These are phyloP conservation scores for Caenorhabditis zanzibari DNA, from an alignment of 2,888 invertebrate species.

Conservation along the genomic window DNA sequence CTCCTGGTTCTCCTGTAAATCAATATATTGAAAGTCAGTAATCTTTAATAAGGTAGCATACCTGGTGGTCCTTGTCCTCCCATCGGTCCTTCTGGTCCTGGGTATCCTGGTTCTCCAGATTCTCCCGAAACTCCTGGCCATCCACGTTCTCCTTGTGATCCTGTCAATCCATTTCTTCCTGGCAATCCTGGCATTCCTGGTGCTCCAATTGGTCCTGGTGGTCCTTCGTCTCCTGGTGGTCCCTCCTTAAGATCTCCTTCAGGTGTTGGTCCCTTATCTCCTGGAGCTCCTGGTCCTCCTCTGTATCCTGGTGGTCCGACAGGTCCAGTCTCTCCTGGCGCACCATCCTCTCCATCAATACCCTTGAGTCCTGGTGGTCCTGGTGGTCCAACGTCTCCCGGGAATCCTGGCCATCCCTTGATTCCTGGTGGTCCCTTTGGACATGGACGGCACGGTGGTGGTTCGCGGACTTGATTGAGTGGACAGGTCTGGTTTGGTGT, in stretches of 20 bases:
- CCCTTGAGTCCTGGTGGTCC: constrained; percentile 82
- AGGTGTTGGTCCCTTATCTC: constrained; percentile 83
- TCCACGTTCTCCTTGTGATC: constrained; percentile 74
- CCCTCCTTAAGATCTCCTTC: constrained; percentile 75
- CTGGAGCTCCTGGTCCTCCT: constrained; percentile 83
- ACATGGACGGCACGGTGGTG: constrained; percentile 83
- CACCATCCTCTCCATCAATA: constrained; percentile 82
- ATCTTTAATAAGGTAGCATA: neutral
- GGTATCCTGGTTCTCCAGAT: constrained; percentile 81
- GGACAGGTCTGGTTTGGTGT: constrained; percentile 84
- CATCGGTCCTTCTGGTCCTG: constrained; percentile 81
- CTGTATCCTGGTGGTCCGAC: constrained; percentile 77
- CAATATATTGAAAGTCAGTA: neutral
- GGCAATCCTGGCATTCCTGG: constrained; percentile 82
- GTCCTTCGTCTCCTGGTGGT: constrained; percentile 82
- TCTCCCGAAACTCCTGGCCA: constrained; percentile 81
- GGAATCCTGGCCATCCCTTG: constrained; percentile 84
- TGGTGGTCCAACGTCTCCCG: constrained; percentile 82
- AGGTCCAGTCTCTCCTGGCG: constrained; percentile 79
- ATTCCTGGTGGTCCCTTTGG: constrained; percentile 81
- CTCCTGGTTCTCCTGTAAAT: constrained; percentile 79
- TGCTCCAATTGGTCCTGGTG: constrained; percentile 82
- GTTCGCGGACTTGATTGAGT: constrained; percentile 79
- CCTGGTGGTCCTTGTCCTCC: constrained; percentile 81
- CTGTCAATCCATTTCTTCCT: constrained; percentile 81